A percentile compares a stretch with the other conserved stretches of the same genome.
Evolutionary conservation across 2,888 invertebrate genomes (phyloP).

Genomic region (Platynereis dumerilii): DNA sequence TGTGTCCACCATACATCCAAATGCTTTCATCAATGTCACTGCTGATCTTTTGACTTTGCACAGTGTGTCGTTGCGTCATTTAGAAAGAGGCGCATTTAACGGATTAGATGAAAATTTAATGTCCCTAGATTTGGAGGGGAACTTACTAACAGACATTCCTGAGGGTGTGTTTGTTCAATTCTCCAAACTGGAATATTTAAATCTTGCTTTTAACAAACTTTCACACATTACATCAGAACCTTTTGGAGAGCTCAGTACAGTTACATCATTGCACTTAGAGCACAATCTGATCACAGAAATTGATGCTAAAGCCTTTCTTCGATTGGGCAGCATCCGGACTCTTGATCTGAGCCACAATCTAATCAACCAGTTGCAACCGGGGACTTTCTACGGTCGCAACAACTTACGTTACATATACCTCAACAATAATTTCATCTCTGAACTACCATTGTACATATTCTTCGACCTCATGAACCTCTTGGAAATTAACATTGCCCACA

Average conservation of each 20-base stretch:
- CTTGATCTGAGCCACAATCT: slow-evolving; percentile 1
- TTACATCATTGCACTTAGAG: slow-evolving; percentile 1
- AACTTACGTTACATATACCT: too few relatives aligned
- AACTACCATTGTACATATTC: too few relatives aligned
- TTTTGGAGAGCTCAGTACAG: background rate
- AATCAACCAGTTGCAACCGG: background rate
- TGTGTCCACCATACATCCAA: background rate
- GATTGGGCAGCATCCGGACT: background rate
- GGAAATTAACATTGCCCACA: too few relatives aligned
- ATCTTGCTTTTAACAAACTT: slow-evolving; percentile 1
- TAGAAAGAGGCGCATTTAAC: background rate
- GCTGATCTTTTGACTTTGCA: background rate
- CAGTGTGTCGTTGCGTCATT: background rate
- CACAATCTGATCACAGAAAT: background rate
- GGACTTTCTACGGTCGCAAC: too few relatives aligned
- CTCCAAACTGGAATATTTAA: background rate
- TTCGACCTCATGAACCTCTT: too few relatives aligned
- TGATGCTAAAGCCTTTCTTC: background rate
- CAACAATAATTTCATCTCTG: too few relatives aligned
- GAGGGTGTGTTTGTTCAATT: background rate
- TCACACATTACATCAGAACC: background rate
- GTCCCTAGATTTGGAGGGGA: background rate
- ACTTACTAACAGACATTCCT: background rate
- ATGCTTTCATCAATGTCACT: background rate
- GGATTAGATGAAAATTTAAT: slow-evolving; percentile 4